Conservation (phyloP, 2,113 vertebrate species). For the Oreochromis spilurus region DNA sequence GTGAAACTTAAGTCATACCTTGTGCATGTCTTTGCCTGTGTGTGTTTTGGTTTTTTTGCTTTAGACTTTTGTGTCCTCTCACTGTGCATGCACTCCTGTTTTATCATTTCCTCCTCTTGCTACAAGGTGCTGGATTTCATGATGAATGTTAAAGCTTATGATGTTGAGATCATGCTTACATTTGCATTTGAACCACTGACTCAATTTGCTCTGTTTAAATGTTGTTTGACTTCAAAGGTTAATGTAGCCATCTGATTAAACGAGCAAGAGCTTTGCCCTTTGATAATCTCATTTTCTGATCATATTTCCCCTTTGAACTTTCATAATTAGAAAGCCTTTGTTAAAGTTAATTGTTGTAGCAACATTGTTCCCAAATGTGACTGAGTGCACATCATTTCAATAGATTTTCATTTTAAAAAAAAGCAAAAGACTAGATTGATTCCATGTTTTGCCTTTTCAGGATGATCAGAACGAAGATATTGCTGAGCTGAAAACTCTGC, state of each 20-base stretch:
- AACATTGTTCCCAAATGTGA: constrained; percentile 1
- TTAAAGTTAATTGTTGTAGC: constrained; percentile 29
- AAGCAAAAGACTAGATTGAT: neutral
- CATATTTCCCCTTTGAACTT: constrained; percentile 40
- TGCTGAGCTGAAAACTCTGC: constrained; percentile 35
- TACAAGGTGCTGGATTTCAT: neutral
- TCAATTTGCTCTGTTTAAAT: constrained; percentile 33
- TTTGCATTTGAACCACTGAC: constrained; percentile 48
- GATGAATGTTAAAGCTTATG: constrained; percentile 1
- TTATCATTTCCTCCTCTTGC: neutral
- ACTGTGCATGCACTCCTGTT: neutral
- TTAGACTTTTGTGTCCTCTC: neutral
- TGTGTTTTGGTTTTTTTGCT: neutral
- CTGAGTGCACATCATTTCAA: constrained; percentile 8
- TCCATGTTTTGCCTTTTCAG: constrained; percentile 25
- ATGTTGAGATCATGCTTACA: constrained; percentile 6
- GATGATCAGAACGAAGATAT: constrained; percentile 45
- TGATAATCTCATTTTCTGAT: constrained; percentile 52
- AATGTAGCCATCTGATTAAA: constrained; percentile 52
- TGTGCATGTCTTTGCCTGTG: constrained; percentile 14
- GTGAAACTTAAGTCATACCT: neutral
- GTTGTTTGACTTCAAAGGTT: constrained; percentile 66
- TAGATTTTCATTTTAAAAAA: fast-evolving
- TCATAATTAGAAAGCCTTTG: constrained; percentile 41
- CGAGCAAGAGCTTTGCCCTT: constrained; percentile 35